Conservation (phyloP, 1,140 invertebrate species). For the Galleria mellonella region DNA sequence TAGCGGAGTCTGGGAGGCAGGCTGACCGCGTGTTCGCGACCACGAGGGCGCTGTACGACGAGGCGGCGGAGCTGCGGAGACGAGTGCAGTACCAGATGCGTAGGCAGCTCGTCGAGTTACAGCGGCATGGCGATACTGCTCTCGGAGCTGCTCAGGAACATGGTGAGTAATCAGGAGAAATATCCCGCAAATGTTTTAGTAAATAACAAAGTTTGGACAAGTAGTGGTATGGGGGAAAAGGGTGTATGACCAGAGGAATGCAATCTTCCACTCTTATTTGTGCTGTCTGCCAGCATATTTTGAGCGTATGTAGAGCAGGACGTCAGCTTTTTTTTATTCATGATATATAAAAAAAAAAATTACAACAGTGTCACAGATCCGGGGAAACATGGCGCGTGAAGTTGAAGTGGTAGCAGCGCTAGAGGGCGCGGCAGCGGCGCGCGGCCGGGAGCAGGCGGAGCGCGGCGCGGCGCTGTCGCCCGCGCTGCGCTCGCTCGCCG, state of each 20-base stretch:
- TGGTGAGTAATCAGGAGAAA: slow-evolving; percentile 23
- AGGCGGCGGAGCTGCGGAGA: slow-evolving; percentile 68
- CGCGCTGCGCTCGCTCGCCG: slow-evolving; percentile 67
- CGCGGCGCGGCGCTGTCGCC: slow-evolving; percentile 72
- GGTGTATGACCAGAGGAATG: too few relatives aligned
- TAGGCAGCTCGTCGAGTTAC: slow-evolving; percentile 50
- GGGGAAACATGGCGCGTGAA: slow-evolving; percentile 71
- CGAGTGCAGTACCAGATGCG: slow-evolving; percentile 59
- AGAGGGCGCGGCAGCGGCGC: slow-evolving; percentile 50
- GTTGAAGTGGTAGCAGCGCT: slow-evolving; percentile 65
- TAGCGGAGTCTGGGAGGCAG: slow-evolving; percentile 36
- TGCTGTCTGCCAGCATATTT: too few relatives aligned
- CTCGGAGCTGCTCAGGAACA: slow-evolving; percentile 62
- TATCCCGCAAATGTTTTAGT: too few relatives aligned
- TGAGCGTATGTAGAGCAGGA: too few relatives aligned
- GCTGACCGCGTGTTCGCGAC: slow-evolving; percentile 62
- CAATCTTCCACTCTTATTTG: too few relatives aligned
- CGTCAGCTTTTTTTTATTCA: too few relatives aligned
- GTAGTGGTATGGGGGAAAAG: too few relatives aligned
- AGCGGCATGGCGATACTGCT: slow-evolving; percentile 63
- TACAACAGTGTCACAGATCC: slow-evolving; percentile 77
- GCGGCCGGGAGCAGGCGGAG: slow-evolving; percentile 64
- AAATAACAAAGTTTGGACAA: too few relatives aligned
- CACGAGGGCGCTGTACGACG: slow-evolving; percentile 71
- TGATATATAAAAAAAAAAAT: too few relatives aligned